These are phyloP conservation scores for Seriola quinqueradiata DNA, from an alignment of 2,113 vertebrate species.

Conservation along the genomic window DNA sequence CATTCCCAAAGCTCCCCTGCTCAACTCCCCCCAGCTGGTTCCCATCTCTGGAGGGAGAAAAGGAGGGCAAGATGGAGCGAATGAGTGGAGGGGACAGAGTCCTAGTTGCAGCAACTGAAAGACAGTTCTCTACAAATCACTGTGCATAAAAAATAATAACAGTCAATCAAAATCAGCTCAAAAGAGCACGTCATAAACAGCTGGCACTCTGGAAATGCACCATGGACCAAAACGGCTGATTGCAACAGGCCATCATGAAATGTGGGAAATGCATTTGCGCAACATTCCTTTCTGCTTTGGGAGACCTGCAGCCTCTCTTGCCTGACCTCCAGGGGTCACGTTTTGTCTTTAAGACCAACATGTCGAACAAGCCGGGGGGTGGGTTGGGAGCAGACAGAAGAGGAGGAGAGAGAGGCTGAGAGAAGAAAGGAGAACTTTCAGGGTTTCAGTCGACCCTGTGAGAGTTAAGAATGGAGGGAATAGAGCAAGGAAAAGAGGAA, in stretches of 20 bases:
- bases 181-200: slow-evolving; percentile 15
- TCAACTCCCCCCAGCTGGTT: slow-evolving; percentile 69
- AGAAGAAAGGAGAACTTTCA: slow-evolving; percentile 35
- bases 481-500: slow-evolving; percentile 41
- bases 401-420: neutral
- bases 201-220: neutral
- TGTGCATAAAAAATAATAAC: neutral
- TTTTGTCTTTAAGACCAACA: slow-evolving; percentile 49
- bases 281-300: slow-evolving; percentile 56
- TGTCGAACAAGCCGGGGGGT: slow-evolving; percentile 7
- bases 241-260: slow-evolving; percentile 32
- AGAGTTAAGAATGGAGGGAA: slow-evolving; percentile 49
- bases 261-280: slow-evolving; percentile 54
- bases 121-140: neutral
- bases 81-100: neutral
- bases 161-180: slow-evolving; percentile 2
- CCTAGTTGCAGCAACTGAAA: neutral
- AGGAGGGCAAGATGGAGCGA: slow-evolving; percentile 21
- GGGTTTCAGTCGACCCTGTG: slow-evolving; percentile 39
- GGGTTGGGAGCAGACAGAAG: neutral
- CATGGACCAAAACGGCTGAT: neutral
- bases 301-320: slow-evolving; percentile 34
- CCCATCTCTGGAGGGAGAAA: slow-evolving; percentile 55
- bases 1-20: slow-evolving; percentile 37
- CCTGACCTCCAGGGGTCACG: slow-evolving; percentile 58